Evolutionary conservation across 1,140 invertebrate genomes (phyloP), one percentile per base, ranked within the genome.

Genomic region (Plutomurus gul): DNA sequence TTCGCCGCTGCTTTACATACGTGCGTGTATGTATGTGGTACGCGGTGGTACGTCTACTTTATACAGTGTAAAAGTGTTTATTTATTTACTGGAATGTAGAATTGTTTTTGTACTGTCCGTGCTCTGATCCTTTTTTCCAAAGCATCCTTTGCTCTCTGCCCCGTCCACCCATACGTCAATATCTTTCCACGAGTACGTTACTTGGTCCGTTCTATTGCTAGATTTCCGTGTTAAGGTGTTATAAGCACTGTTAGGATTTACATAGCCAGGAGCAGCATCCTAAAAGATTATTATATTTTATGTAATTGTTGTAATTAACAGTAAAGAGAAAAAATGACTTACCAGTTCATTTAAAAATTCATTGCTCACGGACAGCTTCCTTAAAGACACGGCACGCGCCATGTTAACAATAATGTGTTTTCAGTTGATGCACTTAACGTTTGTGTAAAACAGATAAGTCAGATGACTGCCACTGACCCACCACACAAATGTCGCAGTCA

Each of bases 111-210:
- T 65, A 3, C 30, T 30, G 0, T 27, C 56, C 16, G 25, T 13
- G 10, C 3, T 3, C 6, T 65, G 16, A 7, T 18, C 27, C 16
- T 65, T 65, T 65, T 33, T 65, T 33, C 27, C 56, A 6, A 25
- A 65, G 18, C 25, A 65, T 1, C 56, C 56, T 11, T 65, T 33
- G 27, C 27, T 65, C 18, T 33, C 27, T 96, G 95, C 76, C 97
- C 86, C 30, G 97, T 86, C 85, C 96, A 94, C 4, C 96, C 96
- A 92, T 11, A 91, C 91, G 84, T 92, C 92, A 60, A 93, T 87
- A 77, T 91, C 90, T 33, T 89, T 90, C 92, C 92, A 93, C 7
- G 90, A 89, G 85, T 92, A 92, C 3, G 89, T 91, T 2, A 78
- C 70, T n/a, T 20, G 33, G 2, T 76, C 56, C 25, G 51, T 37